Conservation (phyloP, 2,113 vertebrate species). For the Pseudopodoces humilis region DNA sequence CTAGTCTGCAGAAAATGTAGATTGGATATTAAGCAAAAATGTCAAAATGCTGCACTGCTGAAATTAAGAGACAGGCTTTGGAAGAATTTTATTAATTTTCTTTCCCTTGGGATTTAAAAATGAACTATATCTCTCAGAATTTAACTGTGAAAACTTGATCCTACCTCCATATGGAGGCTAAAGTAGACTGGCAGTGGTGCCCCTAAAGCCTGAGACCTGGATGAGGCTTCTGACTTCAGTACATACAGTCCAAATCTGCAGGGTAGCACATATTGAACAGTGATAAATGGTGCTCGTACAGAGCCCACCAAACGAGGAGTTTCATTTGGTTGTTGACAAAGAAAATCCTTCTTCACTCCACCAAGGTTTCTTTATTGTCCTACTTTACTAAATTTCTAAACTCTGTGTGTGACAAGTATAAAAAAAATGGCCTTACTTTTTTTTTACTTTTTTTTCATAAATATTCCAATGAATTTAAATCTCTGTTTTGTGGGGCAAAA, state of each 20-base stretch:
- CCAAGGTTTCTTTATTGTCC: neutral
- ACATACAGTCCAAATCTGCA: neutral
- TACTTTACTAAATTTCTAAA: neutral
- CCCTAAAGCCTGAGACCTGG: neutral
- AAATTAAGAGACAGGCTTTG: neutral
- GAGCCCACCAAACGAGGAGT: neutral
- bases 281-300: neutral
- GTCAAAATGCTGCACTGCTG: neutral
- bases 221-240: neutral
- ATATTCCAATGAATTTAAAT: neutral
- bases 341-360: neutral
- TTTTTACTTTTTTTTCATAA: neutral
- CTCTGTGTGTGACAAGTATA: neutral
- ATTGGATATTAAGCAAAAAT: neutral
- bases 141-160: neutral
- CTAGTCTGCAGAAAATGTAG: neutral
- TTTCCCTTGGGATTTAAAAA: neutral
- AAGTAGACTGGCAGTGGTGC: neutral
- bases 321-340: neutral
- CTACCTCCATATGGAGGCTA: neutral
- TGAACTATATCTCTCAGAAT: neutral
- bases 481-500: neutral
- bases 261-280: neutral
- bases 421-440: neutral
- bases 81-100: neutral